phyloP scores from a whole-genome alignment of 2,888 invertebrate genomes.

The Rhamnusium bicolor region DNA sequence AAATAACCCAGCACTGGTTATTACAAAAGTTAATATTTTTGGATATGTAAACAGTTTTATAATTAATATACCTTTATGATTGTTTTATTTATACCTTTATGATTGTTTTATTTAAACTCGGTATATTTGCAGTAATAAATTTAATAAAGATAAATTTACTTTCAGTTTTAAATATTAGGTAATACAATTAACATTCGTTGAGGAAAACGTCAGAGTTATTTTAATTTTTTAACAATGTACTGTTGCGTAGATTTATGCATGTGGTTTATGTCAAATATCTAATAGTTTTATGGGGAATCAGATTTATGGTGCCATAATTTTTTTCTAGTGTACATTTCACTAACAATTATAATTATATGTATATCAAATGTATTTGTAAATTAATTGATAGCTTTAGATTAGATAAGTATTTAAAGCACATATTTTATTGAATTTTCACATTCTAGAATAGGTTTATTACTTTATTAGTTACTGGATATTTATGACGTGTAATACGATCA shows the following conservation, averaged over 20 bases:
- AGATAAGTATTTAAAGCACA: background rate
- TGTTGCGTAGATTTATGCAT: background rate
- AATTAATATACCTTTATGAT: background rate
- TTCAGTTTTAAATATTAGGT: background rate
- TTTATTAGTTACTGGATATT: too few species aligned
- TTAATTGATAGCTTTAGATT: background rate
- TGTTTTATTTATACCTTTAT: background rate
- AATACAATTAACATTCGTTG: background rate
- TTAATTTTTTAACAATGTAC: background rate
- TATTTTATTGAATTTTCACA: background rate
- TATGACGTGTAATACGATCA: background rate
- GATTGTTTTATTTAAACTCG: background rate
- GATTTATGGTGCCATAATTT: background rate
- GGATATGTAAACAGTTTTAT: background rate
- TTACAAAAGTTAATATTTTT: background rate
- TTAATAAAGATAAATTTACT: background rate
- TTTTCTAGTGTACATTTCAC: background rate
- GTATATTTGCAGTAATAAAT: background rate
- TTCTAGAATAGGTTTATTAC: background rate
- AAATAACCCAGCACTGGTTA: background rate
- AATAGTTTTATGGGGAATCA: background rate
- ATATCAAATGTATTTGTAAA: background rate
- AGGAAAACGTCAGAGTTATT: background rate
- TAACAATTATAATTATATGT: background rate
- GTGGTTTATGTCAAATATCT: background rate